These are phyloP conservation scores for Chalcis sispes DNA, from an alignment of 2,888 invertebrate genomes.

Conservation along the genomic window DNA sequence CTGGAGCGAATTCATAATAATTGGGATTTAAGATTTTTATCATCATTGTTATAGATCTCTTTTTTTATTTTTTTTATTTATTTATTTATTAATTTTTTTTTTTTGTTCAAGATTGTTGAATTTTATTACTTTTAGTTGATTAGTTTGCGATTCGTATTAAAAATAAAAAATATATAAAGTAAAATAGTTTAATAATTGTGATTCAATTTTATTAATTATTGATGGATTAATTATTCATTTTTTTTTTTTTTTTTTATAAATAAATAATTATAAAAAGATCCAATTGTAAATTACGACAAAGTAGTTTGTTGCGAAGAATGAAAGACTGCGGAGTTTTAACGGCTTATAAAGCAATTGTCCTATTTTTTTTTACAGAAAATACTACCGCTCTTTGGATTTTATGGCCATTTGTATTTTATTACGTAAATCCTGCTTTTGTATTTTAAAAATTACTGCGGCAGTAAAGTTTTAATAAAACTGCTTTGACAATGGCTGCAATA, in stretches of 20 bases:
- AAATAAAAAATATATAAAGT: no score
- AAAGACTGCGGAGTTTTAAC: conserved; percentile 8
- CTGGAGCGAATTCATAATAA: background rate
- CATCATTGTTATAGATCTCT: background rate
- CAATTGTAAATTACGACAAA: conserved; percentile 21
- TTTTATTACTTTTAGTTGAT: no score
- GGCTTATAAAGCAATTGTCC: conserved; percentile 25
- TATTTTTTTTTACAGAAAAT: conserved; percentile 1
- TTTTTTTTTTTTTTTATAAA: background rate
- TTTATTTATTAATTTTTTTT: background rate
- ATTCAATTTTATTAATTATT: no score
- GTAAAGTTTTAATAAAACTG: no score
- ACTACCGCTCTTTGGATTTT: background rate
- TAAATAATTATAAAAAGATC: conserved; percentile 10
- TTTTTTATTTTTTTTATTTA: conserved; percentile 1
- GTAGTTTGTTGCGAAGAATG: conserved; percentile 5
- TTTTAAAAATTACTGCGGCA: background rate
- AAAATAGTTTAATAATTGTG: no score
- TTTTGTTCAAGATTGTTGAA: no score
- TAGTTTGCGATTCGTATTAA: no score
- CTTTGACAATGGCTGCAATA: no score
- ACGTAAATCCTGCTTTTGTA: background rate
- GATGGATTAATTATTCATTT: no score
- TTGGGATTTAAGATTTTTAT: conserved; percentile 9
- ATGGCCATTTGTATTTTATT: background rate